phyloP scores from a whole-genome alignment of 35 echinoderm and acorn worm genomes.

The Ophiothrix spiculata region DNA sequence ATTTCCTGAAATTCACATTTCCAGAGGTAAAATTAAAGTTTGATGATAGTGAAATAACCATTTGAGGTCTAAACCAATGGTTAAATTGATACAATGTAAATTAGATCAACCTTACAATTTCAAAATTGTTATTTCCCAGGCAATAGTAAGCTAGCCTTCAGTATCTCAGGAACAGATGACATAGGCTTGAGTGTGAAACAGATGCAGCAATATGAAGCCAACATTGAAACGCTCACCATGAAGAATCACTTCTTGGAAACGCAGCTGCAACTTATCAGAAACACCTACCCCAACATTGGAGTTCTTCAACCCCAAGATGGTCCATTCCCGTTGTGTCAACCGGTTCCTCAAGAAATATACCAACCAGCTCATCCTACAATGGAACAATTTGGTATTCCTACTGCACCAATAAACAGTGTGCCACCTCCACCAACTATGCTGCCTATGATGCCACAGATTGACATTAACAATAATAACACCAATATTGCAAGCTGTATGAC shows the following conservation, averaged over 20 bases:
- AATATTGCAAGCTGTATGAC: background rate
- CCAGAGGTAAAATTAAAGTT: too few relatives aligned
- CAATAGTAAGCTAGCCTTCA: background rate
- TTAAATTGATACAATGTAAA: too few relatives aligned
- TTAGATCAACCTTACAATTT: too few relatives aligned
- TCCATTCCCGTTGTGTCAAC: background rate
- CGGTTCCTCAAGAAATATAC: background rate
- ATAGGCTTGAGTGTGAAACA: slow-evolving; percentile 57
- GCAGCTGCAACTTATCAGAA: background rate
- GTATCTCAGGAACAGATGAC: slow-evolving; percentile 7
- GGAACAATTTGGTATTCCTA: background rate
- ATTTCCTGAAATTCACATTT: too few relatives aligned
- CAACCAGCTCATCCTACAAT: background rate
- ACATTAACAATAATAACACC: background rate
- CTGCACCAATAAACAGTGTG: background rate
- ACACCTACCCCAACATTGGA: background rate
- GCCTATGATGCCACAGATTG: background rate
- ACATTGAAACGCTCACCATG: slow-evolving; percentile 29
- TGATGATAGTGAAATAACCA: too few relatives aligned
- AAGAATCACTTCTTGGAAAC: slow-evolving; percentile 28
- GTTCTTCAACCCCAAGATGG: background rate
- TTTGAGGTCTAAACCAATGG: too few relatives aligned
- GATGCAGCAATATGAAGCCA: slow-evolving; percentile 47
- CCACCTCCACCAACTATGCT: background rate
- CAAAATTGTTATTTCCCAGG: too few relatives aligned